Conservation (phyloP, 2,113 vertebrate species). For the Pyxicephalus adspersus region DNA sequence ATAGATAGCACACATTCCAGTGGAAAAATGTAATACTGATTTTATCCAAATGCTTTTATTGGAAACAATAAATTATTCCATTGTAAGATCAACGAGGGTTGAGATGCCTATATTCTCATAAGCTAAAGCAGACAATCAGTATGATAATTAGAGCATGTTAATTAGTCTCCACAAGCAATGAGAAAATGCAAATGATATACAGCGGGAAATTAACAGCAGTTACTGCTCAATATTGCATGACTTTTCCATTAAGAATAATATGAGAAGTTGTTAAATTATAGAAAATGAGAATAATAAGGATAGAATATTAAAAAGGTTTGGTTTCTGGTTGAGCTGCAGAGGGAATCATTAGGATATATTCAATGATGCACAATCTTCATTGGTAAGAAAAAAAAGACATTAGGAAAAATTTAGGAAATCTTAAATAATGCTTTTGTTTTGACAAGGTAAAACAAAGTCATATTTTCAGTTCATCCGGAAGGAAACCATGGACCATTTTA, state of each 20-base stretch:
- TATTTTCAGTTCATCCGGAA: slow-evolving; percentile 56
- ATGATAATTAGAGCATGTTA: slow-evolving; percentile 78
- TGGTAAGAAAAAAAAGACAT: slow-evolving; percentile 17
- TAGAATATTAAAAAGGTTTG: slow-evolving; percentile 70
- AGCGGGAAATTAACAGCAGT: slow-evolving; percentile 82
- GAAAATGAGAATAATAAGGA: slow-evolving; percentile 77
- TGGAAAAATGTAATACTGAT: slow-evolving; percentile 60
- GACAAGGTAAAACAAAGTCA: slow-evolving; percentile 56
- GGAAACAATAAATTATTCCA: slow-evolving; percentile 67
- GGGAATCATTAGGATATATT: slow-evolving; percentile 62
- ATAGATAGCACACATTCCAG: slow-evolving; percentile 61
- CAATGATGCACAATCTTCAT: slow-evolving; percentile 39
- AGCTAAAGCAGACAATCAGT: slow-evolving; percentile 74
- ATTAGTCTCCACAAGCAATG: slow-evolving; percentile 76
- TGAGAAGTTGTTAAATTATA: slow-evolving; percentile 80
- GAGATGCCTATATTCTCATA: slow-evolving; percentile 70
- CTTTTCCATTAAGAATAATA: slow-evolving; percentile 83
- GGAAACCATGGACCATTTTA: slow-evolving; percentile 49
- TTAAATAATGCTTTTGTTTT: slow-evolving; percentile 61
- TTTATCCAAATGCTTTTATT: slow-evolving; percentile 64
- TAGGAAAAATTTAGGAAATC: slow-evolving; percentile 44
- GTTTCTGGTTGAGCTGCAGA: slow-evolving; percentile 61
- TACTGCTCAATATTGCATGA: slow-evolving; percentile 86
- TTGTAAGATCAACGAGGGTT: slow-evolving; percentile 68
- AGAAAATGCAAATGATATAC: slow-evolving; percentile 82